These are phyloP conservation scores for Geodia barretti DNA, from an alignment of 37 sponge, comb jelly and placozoan genomes.

Conservation along the genomic window DNA sequence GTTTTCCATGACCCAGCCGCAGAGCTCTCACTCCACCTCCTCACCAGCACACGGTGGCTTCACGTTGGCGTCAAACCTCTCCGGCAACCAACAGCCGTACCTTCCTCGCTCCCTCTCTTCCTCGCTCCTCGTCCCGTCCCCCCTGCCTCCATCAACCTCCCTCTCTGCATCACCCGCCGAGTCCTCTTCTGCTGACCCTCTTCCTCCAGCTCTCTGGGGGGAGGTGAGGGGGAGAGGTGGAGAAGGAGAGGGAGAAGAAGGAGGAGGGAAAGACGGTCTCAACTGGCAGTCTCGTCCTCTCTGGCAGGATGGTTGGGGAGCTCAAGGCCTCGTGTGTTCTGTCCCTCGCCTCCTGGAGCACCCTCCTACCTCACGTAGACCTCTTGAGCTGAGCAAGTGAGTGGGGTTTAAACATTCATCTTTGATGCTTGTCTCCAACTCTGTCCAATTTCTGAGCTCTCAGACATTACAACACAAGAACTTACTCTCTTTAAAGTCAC, in stretches of 20 bases:
- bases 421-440: background rate
- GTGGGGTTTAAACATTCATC: background rate
- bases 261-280: too few species aligned
- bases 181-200: background rate
- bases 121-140: background rate
- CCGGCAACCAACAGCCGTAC: background rate
- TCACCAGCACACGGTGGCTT: background rate
- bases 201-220: background rate
- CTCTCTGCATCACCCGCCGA: background rate
- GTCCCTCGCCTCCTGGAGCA: conserved; percentile 22
- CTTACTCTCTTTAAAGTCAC: too few species aligned
- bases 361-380: background rate
- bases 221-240: background rate
- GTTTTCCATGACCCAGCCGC: background rate
- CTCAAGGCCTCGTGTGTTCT: conserved; percentile 11
- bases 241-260: background rate
- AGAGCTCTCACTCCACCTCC: background rate
- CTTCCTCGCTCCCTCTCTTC: background rate
- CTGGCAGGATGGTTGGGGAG: conserved; percentile 45
- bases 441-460: too few species aligned
- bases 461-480: too few species aligned
- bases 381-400: background rate
- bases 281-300: conserved; percentile 25
- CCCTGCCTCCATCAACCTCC: background rate
- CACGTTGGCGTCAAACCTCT: background rate